phyloP scores from a whole-genome alignment of 2,797 vertebrate species.

The Microctenopoma stevenorrisi region DNA sequence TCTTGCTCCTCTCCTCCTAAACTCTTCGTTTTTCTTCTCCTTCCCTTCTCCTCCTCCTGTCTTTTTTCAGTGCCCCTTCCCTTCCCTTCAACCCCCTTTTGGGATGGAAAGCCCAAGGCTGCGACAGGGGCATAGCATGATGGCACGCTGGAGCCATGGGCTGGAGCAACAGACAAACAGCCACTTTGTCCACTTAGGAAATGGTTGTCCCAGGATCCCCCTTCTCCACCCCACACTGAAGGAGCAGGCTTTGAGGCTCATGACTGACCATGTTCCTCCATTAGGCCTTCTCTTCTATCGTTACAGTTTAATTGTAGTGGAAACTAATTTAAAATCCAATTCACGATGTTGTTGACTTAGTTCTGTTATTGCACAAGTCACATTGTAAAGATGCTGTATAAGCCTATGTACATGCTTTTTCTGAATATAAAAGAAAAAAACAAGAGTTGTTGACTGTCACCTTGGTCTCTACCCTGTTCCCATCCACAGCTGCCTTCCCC shows the following conservation, averaged over 20 bases:
- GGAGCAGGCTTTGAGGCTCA: constrained; percentile 65
- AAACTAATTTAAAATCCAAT: background rate
- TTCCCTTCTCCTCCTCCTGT: constrained; percentile 47
- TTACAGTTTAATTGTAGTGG: constrained; percentile 1
- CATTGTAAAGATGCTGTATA: background rate
- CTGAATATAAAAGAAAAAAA: constrained; percentile 28
- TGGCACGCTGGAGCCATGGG: constrained; percentile 78
- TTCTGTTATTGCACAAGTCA: background rate
- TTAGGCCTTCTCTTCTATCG: constrained; percentile 28
- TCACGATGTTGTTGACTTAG: background rate
- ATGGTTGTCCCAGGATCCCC: constrained; percentile 85
- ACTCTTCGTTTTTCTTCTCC: constrained; percentile 59
- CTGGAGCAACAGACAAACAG: constrained; percentile 79
- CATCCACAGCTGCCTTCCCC: constrained; percentile 38
- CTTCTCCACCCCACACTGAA: constrained; percentile 79
- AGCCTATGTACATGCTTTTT: constrained; percentile 24
- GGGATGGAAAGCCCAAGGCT: constrained; percentile 76
- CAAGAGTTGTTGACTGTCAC: constrained; percentile 58
- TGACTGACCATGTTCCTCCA: constrained; percentile 61
- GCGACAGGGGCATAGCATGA: constrained; percentile 79
- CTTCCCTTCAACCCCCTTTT: constrained; percentile 49
- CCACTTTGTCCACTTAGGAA: constrained; percentile 85
- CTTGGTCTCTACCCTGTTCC: constrained; percentile 62
- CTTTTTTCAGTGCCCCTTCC: constrained; percentile 49
- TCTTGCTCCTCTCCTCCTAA: constrained; percentile 65